Percentiles rank a stretch among this genome's conserved stretches.
These are phyloP conservation scores for Metalampra italica DNA, from an alignment of 2,888 invertebrate species.

Conservation along the genomic window DNA sequence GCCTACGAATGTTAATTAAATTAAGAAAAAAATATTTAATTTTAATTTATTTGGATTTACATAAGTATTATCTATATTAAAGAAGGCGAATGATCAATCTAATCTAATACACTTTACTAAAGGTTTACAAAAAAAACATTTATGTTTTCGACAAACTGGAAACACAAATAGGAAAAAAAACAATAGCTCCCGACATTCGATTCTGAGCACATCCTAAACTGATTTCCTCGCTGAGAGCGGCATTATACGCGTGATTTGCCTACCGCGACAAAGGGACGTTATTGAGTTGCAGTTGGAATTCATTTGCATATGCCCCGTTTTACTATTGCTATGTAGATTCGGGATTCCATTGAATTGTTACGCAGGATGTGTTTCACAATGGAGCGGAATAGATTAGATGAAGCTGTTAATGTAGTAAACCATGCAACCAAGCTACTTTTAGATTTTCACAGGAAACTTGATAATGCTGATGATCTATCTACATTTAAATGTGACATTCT, in stretches of 20 bases:
- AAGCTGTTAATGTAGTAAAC: neutral
- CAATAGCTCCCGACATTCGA: conserved; percentile 19
- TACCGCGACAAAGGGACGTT: conserved; percentile 16
- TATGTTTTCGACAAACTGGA: neutral
- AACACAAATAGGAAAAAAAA: conserved; percentile 9
- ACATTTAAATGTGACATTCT: too few species aligned
- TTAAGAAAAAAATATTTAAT: too few species aligned
- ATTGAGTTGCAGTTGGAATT: conserved; percentile 17
- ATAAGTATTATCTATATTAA: too few species aligned
- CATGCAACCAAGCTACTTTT: too few species aligned
- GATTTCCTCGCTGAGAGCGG: conserved; percentile 25
- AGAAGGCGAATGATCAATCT: too few species aligned
- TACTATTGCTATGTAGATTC: neutral
- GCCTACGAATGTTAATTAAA: too few species aligned
- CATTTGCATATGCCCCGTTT: conserved; percentile 16
- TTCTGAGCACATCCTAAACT: conserved; percentile 33
- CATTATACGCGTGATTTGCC: conserved; percentile 36
- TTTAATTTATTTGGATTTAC: too few species aligned
- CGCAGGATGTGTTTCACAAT: neutral
- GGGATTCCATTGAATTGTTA: neutral
- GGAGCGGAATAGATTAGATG: neutral
- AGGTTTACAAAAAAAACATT: neutral
- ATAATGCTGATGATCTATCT: too few species aligned
- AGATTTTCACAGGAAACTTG: too few species aligned
- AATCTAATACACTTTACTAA: too few species aligned